Conservation (phyloP, 2,797 vertebrate species). For the Protonibea diacanthus region DNA sequence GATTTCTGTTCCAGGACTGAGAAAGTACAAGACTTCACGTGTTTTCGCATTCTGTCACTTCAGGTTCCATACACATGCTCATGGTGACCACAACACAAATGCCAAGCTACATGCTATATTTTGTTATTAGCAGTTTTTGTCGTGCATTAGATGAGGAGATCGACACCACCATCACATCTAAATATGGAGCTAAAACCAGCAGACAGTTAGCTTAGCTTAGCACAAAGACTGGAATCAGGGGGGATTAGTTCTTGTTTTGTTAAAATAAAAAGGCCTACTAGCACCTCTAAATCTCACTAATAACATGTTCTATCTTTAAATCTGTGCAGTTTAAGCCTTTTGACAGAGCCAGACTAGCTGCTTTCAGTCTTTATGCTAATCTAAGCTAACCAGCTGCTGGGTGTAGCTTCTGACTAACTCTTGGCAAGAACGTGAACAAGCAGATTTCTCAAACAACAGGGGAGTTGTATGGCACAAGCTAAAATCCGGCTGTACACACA, state of each 20-base stretch:
- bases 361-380: not conserved
- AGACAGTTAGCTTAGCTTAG: not conserved
- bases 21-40: not conserved
- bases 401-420: too few relatives aligned
- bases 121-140: too few relatives aligned
- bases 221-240: not conserved
- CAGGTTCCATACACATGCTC: too few relatives aligned
- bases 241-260: not conserved
- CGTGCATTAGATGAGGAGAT: too few relatives aligned
- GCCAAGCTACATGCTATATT: not conserved
- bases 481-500: not conserved
- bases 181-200: not conserved
- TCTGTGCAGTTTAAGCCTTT: not conserved
- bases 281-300: too few relatives aligned
- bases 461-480: not conserved
- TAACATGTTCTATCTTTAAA: not conserved
- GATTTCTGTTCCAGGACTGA: not conserved
- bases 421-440: not conserved
- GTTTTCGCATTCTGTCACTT: too few relatives aligned
- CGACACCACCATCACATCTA: too few relatives aligned
- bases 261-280: too few relatives aligned
- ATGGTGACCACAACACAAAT: not conserved
- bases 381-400: not conserved
- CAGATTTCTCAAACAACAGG: not conserved
- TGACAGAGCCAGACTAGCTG: not conserved